Evolutionary conservation across 2,113 vertebrate species (phyloP), one percentile per base, ranked within the genome.

Genomic region (Anoplopoma fimbria): DNA sequence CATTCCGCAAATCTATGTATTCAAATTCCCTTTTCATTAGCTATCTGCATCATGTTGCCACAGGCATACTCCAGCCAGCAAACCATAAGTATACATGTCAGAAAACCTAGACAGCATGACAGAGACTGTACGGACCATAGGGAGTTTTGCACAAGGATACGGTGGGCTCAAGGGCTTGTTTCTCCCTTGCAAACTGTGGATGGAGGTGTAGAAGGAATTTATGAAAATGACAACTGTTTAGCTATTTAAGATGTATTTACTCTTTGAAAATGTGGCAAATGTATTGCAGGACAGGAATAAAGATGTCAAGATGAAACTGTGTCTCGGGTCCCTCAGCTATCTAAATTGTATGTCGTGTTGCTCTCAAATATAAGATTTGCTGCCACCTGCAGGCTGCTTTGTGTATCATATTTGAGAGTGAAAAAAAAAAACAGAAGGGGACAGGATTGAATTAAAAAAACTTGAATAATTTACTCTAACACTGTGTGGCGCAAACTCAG

Each of bases 241-340:
- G 90, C 93, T 94, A 90, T 93, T 93, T 92, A 93, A 93, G 87
- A 91, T 93, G 93, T 93, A 94, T 93, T 92, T 93, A 94, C 91
- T 92, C 93, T 91, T 89, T 83, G 82, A 81, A 90, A 88, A 91
- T 91, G 90, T 94, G 89, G 88, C 90, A 94, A 89, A 84, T 93
- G 88, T 91, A 89, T 90, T 87, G 85, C 90, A 81, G 93, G 92
- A 91, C 85, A 91, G 90, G 88, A 94, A 93, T 93, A 94, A 94
- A 94, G 87, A 93, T 93, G 90, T 93, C 88, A 87, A 91, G 78
- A 89, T 75, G 76, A 92, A 90, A 58, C 45, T 1, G 15, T 47
- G 38, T 81, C 33, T 65, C 27, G 58, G 31, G 15, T 75, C 1
- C 62, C 21, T 53, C n/a, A 29, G n/a, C 3, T 9, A 0, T 77